Conservation (phyloP, 2,113 vertebrate genomes). For the Callopanchax toddi region DNA sequence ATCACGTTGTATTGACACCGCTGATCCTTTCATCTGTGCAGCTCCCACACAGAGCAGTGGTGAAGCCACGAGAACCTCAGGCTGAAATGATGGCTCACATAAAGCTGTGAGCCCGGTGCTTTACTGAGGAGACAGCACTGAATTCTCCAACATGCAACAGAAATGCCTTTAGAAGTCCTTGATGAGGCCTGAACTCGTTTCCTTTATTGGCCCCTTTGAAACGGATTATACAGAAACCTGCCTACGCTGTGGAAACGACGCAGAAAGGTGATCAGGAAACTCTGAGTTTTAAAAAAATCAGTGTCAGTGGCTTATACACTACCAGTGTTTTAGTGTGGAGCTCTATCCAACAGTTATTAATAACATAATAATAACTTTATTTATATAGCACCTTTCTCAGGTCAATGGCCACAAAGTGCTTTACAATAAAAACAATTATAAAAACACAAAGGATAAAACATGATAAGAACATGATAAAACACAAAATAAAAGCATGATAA, state of each 20-base stretch:
- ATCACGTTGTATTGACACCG: slow-evolving; percentile 35
- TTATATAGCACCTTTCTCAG: too few species aligned
- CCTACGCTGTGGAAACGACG: slow-evolving; percentile 12
- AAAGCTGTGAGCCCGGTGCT: slow-evolving; percentile 14
- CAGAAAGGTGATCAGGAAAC: slow-evolving; percentile 3
- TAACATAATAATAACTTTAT: too few species aligned
- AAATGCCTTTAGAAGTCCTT: not conserved
- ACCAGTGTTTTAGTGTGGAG: too few species aligned
- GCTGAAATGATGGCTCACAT: slow-evolving; percentile 47
- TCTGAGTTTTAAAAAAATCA: too few species aligned
- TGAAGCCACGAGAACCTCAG: slow-evolving; percentile 24
- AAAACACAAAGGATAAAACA: too few species aligned
- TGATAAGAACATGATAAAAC: too few species aligned
- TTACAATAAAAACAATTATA: too few species aligned
- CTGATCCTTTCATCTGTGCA: slow-evolving; percentile 37
- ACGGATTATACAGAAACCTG: slow-evolving; percentile 46
- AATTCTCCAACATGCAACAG: not conserved
- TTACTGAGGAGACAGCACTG: not conserved
- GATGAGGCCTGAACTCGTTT: slow-evolving; percentile 9
- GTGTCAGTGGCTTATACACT: too few species aligned
- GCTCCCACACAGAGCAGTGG: slow-evolving; percentile 33
- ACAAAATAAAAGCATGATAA: too few species aligned
- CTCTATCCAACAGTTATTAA: too few species aligned
- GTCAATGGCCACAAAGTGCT: too few species aligned
- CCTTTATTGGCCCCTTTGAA: slow-evolving; percentile 57